These are phyloP conservation scores for Sycophila sp. DNA, from an alignment of 1,140 invertebrate species.

Conservation along the genomic window DNA sequence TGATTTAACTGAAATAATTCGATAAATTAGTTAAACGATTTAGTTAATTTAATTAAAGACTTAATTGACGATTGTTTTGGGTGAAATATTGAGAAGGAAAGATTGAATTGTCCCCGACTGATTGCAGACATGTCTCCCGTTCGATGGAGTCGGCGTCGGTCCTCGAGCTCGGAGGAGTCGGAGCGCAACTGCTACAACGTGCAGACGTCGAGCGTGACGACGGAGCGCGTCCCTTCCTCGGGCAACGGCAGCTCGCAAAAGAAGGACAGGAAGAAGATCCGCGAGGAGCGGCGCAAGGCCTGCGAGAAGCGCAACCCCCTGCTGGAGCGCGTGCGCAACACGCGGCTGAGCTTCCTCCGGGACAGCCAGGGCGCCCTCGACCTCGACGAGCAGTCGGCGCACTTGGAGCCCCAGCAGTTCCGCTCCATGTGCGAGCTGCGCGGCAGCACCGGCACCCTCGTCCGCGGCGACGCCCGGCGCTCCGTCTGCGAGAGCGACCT, in stretches of 20 bases:
- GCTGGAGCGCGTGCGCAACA: slow-evolving; percentile 77
- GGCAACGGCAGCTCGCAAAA: not conserved
- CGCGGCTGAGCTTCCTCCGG: slow-evolving; percentile 75
- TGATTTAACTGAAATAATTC: too few relatives aligned
- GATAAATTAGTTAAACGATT: too few relatives aligned
- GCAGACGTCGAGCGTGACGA: slow-evolving; percentile 63
- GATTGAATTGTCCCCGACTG: not conserved
- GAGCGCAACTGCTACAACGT: slow-evolving; percentile 77
- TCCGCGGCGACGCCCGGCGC: slow-evolving; percentile 53
- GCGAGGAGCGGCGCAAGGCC: slow-evolving; percentile 65
- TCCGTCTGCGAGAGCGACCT: slow-evolving; percentile 59
- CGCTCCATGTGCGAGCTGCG: slow-evolving; percentile 54
- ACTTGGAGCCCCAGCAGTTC: slow-evolving; percentile 49
- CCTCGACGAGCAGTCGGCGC: slow-evolving; percentile 59
- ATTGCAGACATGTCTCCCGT: slow-evolving; percentile 76
- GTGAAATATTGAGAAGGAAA: too few relatives aligned
- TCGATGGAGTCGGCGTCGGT: slow-evolving; percentile 71
- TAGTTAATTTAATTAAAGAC: too few relatives aligned
- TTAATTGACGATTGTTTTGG: too few relatives aligned
- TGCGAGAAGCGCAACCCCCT: slow-evolving; percentile 76
- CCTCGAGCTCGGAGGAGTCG: slow-evolving; percentile 74
- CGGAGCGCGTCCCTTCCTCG: slow-evolving; percentile 48
- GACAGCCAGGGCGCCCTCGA: slow-evolving; percentile 63
- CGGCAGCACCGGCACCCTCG: slow-evolving; percentile 41
- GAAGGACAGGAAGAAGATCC: slow-evolving; percentile 61